Evolutionary conservation across 2,888 invertebrate genomes (phyloP), one percentile per base, ranked within the genome.

Genomic region (Schizotus pectinicornis): DNA sequence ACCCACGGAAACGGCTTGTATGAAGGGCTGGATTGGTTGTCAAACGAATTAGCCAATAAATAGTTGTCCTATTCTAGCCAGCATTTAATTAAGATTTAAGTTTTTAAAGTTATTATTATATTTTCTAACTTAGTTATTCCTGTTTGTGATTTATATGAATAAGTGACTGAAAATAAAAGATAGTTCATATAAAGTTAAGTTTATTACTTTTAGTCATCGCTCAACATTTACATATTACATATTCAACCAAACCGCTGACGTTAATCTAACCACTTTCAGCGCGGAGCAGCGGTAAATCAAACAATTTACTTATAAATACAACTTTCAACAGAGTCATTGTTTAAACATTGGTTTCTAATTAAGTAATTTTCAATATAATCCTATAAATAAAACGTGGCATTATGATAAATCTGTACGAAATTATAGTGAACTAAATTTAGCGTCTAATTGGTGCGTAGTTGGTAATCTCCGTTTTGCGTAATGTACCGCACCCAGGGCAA

Each of bases 401-500:
- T 22, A 22, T 3, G 22, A 22, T 22, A 22, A 22, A 22, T 22
- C 22, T 22, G 22, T 22, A 22, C 22, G 22, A 5, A 22, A 22
- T 22, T 22, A 22, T 22, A 22, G 22, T 22, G 22, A 22, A 22
- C 22, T 22, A 22, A 22, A 22, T 22, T 22, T 3, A 22, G 22
- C 22, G 8, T 2, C 83, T 83, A 95, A 81, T 94, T 94, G 67
- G 95, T 98, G 80, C 98, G 87, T 65, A 98, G 82, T 77, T 98
- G 98, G 79, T 99, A 98, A 80, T 99, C 98, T 48, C 98, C 98
- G 79, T 98, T 98, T 79, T 98, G 98, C 36, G 98, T 99, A 65
- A 99, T 98, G 78, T 98, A 99, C n/a, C 98, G 85, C 3, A 98
- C 98, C 98, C 98, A 98, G 0, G 98, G 98, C 62, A 99, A 79